Conservation (phyloP, 2,888 invertebrate species). For the Thecophora atra region DNA sequence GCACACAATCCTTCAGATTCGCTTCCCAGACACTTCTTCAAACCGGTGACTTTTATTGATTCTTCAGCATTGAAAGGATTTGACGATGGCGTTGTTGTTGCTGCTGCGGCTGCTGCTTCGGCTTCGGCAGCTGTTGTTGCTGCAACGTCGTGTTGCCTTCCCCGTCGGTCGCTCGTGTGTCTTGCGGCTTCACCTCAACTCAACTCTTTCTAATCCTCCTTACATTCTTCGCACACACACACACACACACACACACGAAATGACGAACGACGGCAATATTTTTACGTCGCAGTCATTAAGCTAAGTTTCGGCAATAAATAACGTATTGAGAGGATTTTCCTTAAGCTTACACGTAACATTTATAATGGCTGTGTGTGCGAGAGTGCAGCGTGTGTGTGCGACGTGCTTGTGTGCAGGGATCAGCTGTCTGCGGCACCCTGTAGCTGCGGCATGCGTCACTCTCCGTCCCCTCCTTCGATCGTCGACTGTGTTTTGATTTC, state of each 20-base stretch:
- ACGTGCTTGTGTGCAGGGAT: not conserved
- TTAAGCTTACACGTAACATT: not conserved
- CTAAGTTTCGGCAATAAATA: slow-evolving; percentile 60
- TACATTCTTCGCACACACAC: not conserved
- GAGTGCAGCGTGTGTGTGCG: not conserved
- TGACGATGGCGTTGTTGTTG: not conserved
- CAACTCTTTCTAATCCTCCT: not conserved
- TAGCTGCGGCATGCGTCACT: not conserved
- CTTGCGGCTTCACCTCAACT: not conserved
- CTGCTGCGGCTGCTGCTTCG: not conserved
- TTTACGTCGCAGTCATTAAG: slow-evolving; percentile 57
- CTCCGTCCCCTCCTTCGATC: not conserved
- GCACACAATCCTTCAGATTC: not conserved
- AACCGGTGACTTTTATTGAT: slow-evolving; percentile 9
- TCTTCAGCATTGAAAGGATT: slow-evolving; percentile 1
- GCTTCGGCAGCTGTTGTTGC: no score
- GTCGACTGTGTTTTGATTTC: not conserved
- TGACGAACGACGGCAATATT: slow-evolving; percentile 48
- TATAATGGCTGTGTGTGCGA: not conserved
- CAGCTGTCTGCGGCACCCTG: not conserved
- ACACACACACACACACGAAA: not conserved
- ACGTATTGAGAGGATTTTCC: slow-evolving; percentile 40
- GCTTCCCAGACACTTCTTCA: not conserved
- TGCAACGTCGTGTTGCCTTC: not conserved
- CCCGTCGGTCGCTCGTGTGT: not conserved